Percentiles rank a stretch among this genome's conserved stretches.
phyloP scores from a whole-genome alignment of 2,113 vertebrate genomes.

The Meleagris gallopavo region DNA sequence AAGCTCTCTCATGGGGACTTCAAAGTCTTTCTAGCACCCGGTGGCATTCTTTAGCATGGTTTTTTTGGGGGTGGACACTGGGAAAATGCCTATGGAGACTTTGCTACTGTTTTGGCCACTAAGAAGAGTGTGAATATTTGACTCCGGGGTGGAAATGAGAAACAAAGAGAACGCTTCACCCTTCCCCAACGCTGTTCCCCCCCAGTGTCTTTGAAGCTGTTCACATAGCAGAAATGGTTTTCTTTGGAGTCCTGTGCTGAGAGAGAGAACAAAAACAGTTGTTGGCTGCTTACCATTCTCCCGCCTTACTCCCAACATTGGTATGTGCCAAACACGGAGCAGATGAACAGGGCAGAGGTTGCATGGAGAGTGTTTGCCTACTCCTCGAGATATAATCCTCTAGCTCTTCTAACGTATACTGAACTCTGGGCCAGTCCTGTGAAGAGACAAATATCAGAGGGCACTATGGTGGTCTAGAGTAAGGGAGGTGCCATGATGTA shows the following conservation, averaged over 20 bases:
- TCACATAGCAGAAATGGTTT: background rate
- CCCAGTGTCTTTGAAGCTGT: background rate
- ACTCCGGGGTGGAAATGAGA: constrained; percentile 9
- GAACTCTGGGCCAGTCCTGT: background rate
- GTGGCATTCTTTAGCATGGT: background rate
- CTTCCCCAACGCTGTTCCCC: background rate
- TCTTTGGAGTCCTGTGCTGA: background rate
- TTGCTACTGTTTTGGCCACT: background rate
- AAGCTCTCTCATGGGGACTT: background rate
- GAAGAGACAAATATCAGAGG: background rate
- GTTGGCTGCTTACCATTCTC: background rate
- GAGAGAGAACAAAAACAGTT: background rate
- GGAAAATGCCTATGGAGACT: constrained; percentile 16
- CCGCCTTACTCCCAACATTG: background rate
- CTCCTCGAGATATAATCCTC: background rate
- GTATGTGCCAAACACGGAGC: background rate
- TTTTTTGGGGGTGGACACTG: background rate
- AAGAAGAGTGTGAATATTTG: constrained; percentile 5
- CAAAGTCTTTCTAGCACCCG: background rate
- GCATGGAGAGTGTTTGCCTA: background rate
- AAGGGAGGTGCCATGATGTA: background rate
- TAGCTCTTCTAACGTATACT: constrained; percentile 17
- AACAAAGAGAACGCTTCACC: constrained; percentile 9
- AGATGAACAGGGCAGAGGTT: background rate
- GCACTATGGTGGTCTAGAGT: background rate